phyloP scores from a whole-genome alignment of 2,113 vertebrate species.

The Seriola aureovittata region DNA sequence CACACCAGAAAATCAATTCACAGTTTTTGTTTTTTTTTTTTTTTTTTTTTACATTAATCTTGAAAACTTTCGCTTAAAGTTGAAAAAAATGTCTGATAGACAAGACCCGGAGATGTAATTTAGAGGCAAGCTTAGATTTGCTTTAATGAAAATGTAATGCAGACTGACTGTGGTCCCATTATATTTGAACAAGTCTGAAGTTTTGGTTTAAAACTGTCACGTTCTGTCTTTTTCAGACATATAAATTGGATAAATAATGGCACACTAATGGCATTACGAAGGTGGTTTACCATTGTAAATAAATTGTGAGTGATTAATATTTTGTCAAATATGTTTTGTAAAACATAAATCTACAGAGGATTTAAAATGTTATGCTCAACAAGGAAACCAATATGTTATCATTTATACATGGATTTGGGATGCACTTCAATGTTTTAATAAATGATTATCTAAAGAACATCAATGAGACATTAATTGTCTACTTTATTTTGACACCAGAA shows the following conservation, averaged over 20 bases:
- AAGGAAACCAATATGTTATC: neutral
- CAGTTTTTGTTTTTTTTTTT: neutral
- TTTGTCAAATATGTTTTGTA: neutral
- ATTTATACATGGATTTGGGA: neutral
- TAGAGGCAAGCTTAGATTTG: neutral
- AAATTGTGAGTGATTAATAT: neutral
- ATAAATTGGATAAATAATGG: neutral
- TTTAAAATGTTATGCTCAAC: neutral
- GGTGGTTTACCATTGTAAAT: neutral
- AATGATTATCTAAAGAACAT: neutral
- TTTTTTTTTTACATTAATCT: conserved; percentile 19
- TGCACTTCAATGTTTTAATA: neutral
- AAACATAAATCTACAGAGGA: neutral
- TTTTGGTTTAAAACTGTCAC: neutral
- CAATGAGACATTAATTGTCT: neutral
- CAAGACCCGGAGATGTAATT: conserved; percentile 7
- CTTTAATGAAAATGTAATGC: neutral
- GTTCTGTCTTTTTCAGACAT: neutral
- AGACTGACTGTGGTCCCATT: neutral
- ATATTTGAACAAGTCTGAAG: neutral
- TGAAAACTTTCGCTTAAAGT: conserved; percentile 15
- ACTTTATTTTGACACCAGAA: neutral
- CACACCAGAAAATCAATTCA: conserved; percentile 31
- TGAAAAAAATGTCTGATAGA: conserved; percentile 8
- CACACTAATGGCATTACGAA: neutral